Evolutionary conservation across 2,888 invertebrate genomes (phyloP).

Genomic region (Sesamia inferens): DNA sequence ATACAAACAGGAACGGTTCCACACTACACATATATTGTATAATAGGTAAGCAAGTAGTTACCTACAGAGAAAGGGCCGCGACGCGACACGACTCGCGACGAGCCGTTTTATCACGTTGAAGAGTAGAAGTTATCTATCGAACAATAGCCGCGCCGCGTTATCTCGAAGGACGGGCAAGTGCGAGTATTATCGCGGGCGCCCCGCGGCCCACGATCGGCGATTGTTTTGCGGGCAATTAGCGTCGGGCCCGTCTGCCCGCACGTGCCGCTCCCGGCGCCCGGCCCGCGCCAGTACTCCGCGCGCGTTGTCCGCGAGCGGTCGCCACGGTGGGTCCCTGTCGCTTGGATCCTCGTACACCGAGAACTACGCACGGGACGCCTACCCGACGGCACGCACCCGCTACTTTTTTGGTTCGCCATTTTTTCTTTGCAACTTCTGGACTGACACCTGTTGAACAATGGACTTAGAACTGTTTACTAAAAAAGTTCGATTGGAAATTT

Average conservation of each 20-base stretch:
- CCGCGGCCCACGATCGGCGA: constrained; percentile 79
- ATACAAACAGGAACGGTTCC: background rate
- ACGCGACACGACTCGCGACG: constrained; percentile 32
- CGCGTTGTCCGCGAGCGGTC: constrained; percentile 86
- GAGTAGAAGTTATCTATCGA: constrained; percentile 67
- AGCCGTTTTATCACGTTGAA: constrained; percentile 44
- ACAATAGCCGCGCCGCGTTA: constrained; percentile 70
- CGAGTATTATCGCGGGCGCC: constrained; percentile 72
- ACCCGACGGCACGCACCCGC: constrained; percentile 56
- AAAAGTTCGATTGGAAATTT: constrained; percentile 39
- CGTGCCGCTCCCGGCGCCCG: constrained; percentile 75
- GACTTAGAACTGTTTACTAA: constrained; percentile 55
- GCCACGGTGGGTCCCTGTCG: constrained; percentile 67
- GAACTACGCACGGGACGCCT: constrained; percentile 70
- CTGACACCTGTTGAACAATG: constrained; percentile 58
- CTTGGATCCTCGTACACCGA: constrained; percentile 56
- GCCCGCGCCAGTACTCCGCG: constrained; percentile 83
- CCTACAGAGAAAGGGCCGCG: background rate
- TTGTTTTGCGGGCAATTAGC: constrained; percentile 90
- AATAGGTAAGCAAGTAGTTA: background rate
- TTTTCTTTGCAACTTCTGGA: constrained; percentile 46
- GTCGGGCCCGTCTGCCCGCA: constrained; percentile 74
- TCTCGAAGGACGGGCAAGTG: constrained; percentile 75
- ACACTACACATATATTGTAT: constrained; percentile 3
- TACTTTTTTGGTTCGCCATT: constrained; percentile 59